Evolutionary conservation across 2,113 vertebrate genomes (phyloP), one percentile per base, ranked within the genome.

Genomic region (Ictalurus punctatus): DNA sequence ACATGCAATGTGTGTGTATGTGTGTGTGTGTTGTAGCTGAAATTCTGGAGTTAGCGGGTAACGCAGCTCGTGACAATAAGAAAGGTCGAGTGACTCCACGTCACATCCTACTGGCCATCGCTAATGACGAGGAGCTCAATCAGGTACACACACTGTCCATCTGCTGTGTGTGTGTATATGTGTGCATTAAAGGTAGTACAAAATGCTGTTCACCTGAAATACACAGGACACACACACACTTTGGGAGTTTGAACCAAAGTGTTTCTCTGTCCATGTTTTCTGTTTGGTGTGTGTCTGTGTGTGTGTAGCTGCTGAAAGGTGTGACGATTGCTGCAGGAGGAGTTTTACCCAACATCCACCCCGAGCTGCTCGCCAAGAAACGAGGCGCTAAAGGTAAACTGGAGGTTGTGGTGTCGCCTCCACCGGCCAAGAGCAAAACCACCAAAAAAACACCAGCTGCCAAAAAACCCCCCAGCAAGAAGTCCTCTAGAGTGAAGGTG

Each of bases 261-360:
- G 37, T 65, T 25, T 48, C 25, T 44, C 19, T 44, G 30, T 37
- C 1, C 3, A 76, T 3, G 7, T 79, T 48, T 76, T 12, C 44
- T 81, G 27, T 37, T 56, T 30, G 2, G 73, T 63, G 78, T 56
- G 59, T 79, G 40, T 78, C 84, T 90, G 91, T 85, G 88, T 91
- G 85, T 61, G 76, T 56, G 58, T 78, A 98, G 98, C 92, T 99
- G 90, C 96, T 99, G 90, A 99, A 98, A 95, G 98, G 98, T 7
- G 98, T 99, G 92, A 99, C 98, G 92, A 99, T 99, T 76, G 97
- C 98, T 88, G 98, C 98, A 8, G 98, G 98, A 0, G 98, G 98
- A 69, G 98, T 99, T 88, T 94, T 99, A 91, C 98, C 98, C 90
- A 99, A 99, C 93, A 99, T 99, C 92, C 98, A 99, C 59, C 98